Conservation (phyloP, 2,888 invertebrate species). For the Mycalesis mineus region DNA sequence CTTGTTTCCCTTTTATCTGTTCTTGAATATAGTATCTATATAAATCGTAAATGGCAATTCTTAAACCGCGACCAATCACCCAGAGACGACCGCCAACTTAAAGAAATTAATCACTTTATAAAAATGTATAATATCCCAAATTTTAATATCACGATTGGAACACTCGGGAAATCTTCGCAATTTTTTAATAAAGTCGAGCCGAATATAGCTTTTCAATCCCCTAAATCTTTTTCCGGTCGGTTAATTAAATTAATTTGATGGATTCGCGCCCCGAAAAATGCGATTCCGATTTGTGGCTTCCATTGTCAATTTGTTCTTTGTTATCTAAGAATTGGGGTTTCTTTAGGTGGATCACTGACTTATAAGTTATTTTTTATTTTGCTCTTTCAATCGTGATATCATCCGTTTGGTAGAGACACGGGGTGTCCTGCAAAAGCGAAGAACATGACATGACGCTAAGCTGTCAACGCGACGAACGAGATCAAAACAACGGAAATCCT, state of each 20-base stretch:
- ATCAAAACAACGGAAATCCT: too few relatives aligned
- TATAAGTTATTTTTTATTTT: not conserved
- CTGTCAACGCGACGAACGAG: not conserved
- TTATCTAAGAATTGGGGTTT: constrained; percentile 18
- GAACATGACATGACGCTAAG: too few relatives aligned
- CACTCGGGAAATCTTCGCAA: constrained; percentile 18
- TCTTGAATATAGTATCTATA: too few relatives aligned
- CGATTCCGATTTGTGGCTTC: constrained; percentile 18
- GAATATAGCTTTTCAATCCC: constrained; percentile 24
- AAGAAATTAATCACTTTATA: constrained; percentile 7
- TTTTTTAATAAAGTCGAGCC: constrained; percentile 20
- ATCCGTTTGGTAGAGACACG: not conserved
- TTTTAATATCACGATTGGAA: constrained; percentile 1
- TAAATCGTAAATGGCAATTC: not conserved
- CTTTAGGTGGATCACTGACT: constrained; percentile 4
- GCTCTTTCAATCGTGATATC: too few relatives aligned
- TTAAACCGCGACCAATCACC: not conserved
- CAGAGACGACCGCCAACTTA: not conserved
- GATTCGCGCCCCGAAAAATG: constrained; percentile 26
- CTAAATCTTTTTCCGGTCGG: constrained; percentile 22
- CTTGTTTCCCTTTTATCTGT: too few relatives aligned
- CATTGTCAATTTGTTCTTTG: constrained; percentile 22
- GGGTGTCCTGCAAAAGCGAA: too few relatives aligned
- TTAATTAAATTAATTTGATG: constrained; percentile 32
- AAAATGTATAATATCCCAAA: constrained; percentile 4